phyloP scores from a whole-genome alignment of 2,113 vertebrate genomes.

The Spizaetus ornatus region DNA sequence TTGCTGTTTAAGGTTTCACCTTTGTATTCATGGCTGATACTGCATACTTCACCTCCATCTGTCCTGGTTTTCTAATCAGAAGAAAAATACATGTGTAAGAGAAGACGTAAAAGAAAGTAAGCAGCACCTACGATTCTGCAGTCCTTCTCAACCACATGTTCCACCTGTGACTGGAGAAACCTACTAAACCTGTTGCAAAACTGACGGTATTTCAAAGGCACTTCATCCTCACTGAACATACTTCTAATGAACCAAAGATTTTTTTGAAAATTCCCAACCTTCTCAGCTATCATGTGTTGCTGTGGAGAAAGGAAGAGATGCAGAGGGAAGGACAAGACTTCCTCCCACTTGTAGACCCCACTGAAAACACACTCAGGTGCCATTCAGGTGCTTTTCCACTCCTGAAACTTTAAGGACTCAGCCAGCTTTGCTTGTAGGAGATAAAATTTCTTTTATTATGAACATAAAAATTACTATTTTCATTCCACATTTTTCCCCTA shows the following conservation, averaged over 20 bases:
- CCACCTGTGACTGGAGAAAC: not conserved
- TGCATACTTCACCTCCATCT: not conserved
- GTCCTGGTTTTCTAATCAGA: not conserved
- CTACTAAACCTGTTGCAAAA: not conserved
- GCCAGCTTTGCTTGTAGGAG: not conserved
- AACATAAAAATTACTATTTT: constrained; percentile 22
- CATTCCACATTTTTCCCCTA: not conserved
- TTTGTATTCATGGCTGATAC: not conserved
- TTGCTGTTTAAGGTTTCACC: not conserved
- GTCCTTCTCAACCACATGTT: not conserved
- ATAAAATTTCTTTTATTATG: constrained; percentile 39
- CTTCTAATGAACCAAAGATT: not conserved
- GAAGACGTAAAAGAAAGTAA: not conserved
- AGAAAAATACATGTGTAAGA: not conserved
- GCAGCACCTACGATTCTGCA: not conserved
- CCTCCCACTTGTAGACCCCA: not conserved
- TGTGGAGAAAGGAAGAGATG: not conserved
- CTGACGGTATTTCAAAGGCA: not conserved
- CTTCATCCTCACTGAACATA: not conserved
- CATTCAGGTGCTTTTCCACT: not conserved
- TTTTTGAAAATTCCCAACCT: not conserved
- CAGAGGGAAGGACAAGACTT: not conserved
- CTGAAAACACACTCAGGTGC: not conserved
- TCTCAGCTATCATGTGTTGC: not conserved
- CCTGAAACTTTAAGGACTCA: not conserved